phyloP scores from a whole-genome alignment of 2,797 vertebrate species.

The Holocentrus rufus region DNA sequence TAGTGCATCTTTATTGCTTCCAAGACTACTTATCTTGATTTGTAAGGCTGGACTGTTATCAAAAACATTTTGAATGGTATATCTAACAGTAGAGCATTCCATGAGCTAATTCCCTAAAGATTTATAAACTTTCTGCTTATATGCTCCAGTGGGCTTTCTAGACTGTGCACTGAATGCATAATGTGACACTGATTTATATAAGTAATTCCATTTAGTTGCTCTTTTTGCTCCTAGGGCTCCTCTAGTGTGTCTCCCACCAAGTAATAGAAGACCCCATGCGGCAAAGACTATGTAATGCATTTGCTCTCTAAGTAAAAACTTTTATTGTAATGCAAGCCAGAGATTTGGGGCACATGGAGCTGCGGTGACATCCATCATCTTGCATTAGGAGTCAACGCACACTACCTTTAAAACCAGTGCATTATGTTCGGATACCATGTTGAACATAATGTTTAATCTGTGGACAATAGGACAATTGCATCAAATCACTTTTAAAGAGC shows the following conservation, averaged over 20 bases:
- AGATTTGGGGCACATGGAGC: conserved; percentile 43
- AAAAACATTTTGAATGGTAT: conserved; percentile 30
- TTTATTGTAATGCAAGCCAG: conserved; percentile 55
- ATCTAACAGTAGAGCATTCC: conserved; percentile 40
- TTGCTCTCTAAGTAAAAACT: conserved; percentile 68
- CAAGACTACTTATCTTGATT: conserved; percentile 41
- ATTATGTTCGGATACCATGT: conserved; percentile 21
- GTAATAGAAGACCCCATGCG: conserved; percentile 75
- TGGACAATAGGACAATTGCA: neutral
- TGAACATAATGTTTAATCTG: conserved; percentile 33
- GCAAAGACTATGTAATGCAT: conserved; percentile 71
- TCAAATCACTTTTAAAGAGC: neutral
- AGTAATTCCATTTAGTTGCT: conserved; percentile 78
- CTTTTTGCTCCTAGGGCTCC: conserved; percentile 73
- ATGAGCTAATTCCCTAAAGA: conserved; percentile 64
- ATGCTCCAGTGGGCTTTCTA: conserved; percentile 58
- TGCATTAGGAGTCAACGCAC: conserved; percentile 1
- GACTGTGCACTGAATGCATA: conserved; percentile 71
- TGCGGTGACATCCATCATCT: conserved; percentile 54
- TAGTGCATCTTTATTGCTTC: conserved; percentile 30
- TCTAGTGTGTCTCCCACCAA: conserved; percentile 63
- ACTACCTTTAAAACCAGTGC: conserved; percentile 29
- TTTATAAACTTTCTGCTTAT: conserved; percentile 68
- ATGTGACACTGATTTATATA: conserved; percentile 83
- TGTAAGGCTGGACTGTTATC: conserved; percentile 40